These are phyloP conservation scores for Nyctalus aviator DNA, from an alignment of 2,797 vertebrate species.

Conservation along the genomic window DNA sequence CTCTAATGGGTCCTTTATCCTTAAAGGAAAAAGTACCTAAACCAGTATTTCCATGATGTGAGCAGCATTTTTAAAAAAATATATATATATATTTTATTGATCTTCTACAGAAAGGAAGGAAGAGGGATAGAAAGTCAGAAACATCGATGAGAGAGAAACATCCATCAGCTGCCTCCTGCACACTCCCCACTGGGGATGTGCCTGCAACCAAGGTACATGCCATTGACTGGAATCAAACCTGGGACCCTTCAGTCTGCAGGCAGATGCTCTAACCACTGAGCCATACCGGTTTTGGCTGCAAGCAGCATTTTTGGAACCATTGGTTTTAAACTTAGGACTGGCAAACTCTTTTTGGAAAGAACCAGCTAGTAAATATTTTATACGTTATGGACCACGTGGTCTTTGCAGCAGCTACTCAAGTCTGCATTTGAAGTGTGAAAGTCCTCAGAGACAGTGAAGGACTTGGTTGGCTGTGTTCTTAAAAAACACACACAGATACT, in stretches of 20 bases:
- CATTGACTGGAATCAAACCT: too few species aligned
- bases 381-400: not conserved
- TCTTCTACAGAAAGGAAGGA: too few species aligned
- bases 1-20: not conserved
- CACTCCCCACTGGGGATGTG: too few species aligned
- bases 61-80: not conserved
- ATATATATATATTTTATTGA: too few species aligned
- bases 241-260: too few species aligned
- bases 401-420: not conserved
- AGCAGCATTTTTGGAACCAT: not conserved
- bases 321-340: not conserved
- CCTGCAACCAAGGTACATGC: too few species aligned
- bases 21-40: not conserved
- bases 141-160: too few species aligned
- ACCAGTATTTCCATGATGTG: not conserved
- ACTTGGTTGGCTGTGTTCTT: not conserved
- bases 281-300: not conserved
- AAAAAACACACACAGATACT: not conserved
- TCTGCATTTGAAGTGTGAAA: not conserved
- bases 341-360: not conserved
- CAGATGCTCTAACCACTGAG: too few species aligned
- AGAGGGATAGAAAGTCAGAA: too few species aligned
- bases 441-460: not conserved
- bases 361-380: not conserved
- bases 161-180: too few species aligned